These are phyloP conservation scores for Oegoconia quadripuncta DNA, from an alignment of 2,888 invertebrate genomes.

Conservation along the genomic window DNA sequence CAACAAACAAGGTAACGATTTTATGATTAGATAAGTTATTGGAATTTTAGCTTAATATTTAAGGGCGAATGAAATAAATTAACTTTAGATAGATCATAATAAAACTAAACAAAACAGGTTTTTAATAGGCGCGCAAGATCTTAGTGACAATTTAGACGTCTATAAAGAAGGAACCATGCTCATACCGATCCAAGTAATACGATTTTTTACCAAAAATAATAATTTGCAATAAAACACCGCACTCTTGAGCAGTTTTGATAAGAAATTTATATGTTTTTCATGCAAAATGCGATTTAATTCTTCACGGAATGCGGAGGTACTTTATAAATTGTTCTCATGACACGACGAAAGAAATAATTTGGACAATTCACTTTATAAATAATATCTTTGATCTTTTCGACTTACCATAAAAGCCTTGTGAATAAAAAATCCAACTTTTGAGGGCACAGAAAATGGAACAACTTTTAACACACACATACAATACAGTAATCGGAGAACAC, in stretches of 20 bases:
- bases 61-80: too few species aligned
- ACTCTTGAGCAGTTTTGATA: slow-evolving; percentile 15
- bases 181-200: too few species aligned
- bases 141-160: too few species aligned
- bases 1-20: too few species aligned
- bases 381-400: slow-evolving; percentile 34
- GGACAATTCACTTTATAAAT: slow-evolving; percentile 1
- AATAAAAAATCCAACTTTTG: slow-evolving; percentile 59
- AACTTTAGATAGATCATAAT: too few species aligned
- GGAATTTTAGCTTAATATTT: too few species aligned
- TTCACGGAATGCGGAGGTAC: slow-evolving; percentile 2
- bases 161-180: too few species aligned
- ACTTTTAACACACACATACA: slow-evolving; percentile 56
- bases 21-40: too few species aligned
- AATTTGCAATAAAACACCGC: slow-evolving; percentile 11
- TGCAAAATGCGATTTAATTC: slow-evolving; percentile 7
- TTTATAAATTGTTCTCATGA: too few species aligned
- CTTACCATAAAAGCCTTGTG: slow-evolving; percentile 61
- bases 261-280: slow-evolving; percentile 19
- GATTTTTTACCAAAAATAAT: not conserved
- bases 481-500: slow-evolving; percentile 34
- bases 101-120: not conserved
- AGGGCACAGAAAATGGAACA: slow-evolving; percentile 51
- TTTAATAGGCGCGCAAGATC: too few species aligned
- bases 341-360: too few species aligned